Evolutionary conservation across 2,113 vertebrate genomes (phyloP), one percentile per base, ranked within the genome.

Genomic region (Megalops atlanticus): DNA sequence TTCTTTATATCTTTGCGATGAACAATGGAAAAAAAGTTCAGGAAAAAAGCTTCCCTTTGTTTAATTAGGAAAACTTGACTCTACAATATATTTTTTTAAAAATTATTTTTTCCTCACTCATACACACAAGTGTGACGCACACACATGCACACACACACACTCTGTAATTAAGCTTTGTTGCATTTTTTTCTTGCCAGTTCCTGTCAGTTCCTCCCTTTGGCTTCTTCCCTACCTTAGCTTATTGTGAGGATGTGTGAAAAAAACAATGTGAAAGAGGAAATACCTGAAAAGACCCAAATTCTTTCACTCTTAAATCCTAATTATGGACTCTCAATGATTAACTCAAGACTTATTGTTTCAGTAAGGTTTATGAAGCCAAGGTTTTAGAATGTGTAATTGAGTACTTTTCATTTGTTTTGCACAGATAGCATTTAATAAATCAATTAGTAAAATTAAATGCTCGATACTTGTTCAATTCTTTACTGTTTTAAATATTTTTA

Each of bases 1-100:
- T 79, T 71, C 68, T 71, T 71, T 79, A 24, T 64, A 78, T 82
- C 76, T 82, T 70, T 82, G 76, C 76, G 74, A 69, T 71, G 81
- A 82, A 78, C 75, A 82, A 82, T 71, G 70, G 70, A 41, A 40
- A 72, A 54, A 70, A 71, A 79, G 78, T 79, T 79, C 31, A 11
- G 31, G 45, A 68, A 82, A 76, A 82, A 82, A 31, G 71, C 80
- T 81, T 33, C 33, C 12, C 24, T 24, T 77, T 24, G 21, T 52
- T 82, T 77, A 54, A 82, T 45, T 64, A 77, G 75, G 49, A 78
- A 74, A 36, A 31, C 33, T 70, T 82, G 64, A 82, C 76, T 39
- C 71, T 82, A 82, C 58, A 64, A 31, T 64, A 64, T 64, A 27
- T 64, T 49, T 80, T 76, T 75, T 52, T 33, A 76, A 39, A 76